Evolutionary conservation across 2,797 vertebrate genomes (phyloP).

Genomic region (Erpetoichthys calabaricus): DNA sequence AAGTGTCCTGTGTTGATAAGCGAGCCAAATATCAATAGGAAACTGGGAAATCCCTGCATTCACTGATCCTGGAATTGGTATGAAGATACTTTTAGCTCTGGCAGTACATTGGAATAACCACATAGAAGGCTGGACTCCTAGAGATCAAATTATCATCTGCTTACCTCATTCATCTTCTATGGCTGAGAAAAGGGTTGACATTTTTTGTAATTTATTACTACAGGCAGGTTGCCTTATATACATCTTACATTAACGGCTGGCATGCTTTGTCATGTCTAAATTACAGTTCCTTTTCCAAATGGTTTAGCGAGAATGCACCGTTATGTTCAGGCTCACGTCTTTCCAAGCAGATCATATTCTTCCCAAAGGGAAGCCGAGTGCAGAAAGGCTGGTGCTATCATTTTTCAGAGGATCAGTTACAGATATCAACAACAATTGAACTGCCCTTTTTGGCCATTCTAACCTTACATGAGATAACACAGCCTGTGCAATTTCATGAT

Average conservation of each 20-base stretch:
- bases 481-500: constrained; percentile 2
- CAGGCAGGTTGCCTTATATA: constrained; percentile 35
- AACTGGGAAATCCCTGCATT: no score
- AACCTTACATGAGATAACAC: constrained; percentile 22
- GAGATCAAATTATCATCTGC: not conserved
- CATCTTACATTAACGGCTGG: constrained; percentile 28
- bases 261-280: constrained; percentile 11
- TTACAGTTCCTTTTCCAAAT: constrained; percentile 25
- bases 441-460: constrained; percentile 22
- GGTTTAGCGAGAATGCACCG: constrained; percentile 31
- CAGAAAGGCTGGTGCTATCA: constrained; percentile 17
- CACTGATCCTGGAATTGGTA: no score
- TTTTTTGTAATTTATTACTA: constrained; percentile 28
- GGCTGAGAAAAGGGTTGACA: constrained; percentile 21
- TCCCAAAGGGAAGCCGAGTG: constrained; percentile 28
- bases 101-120: constrained; percentile 5
- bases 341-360: constrained; percentile 19
- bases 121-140: not conserved
- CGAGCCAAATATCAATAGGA: no score
- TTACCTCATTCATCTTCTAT: constrained; percentile 21
- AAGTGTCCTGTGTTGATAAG: no score
- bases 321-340: constrained; percentile 21
- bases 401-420: constrained; percentile 32
- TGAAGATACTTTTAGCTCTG: no score
- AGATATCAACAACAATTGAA: constrained; percentile 22